phyloP scores from a whole-genome alignment of 2,113 vertebrate species.

The Fregata magnificens region DNA sequence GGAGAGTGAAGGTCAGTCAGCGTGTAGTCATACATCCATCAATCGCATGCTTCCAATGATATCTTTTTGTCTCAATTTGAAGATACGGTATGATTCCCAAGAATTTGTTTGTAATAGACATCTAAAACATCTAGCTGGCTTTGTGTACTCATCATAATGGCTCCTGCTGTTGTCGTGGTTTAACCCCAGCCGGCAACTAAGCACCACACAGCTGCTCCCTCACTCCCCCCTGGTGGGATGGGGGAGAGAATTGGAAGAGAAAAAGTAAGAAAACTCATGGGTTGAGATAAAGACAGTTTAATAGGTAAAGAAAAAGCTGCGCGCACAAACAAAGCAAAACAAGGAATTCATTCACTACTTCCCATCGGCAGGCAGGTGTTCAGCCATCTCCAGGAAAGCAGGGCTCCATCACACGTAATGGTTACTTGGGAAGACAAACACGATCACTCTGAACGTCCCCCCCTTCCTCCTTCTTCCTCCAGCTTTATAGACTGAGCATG shows the following conservation, averaged over 20 bases:
- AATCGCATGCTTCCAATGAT: constrained; percentile 16
- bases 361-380: neutral
- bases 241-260: neutral
- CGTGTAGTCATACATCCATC: constrained; percentile 43
- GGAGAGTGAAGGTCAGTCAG: constrained; percentile 30
- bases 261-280: neutral
- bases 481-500: neutral
- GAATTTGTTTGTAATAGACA: constrained; percentile 68
- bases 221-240: neutral
- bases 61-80: constrained; percentile 63
- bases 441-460: neutral
- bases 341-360: neutral
- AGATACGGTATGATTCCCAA: constrained; percentile 40
- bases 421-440: neutral
- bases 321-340: neutral
- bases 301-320: neutral
- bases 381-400: neutral
- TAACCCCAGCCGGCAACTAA: neutral
- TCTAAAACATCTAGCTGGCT: constrained; percentile 52
- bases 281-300: neutral
- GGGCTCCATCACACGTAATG: neutral
- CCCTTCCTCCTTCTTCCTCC: too few species aligned
- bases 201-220: neutral
- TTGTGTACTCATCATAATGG: constrained; percentile 53
- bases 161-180: constrained; percentile 23